Base-by-base conservation (phyloP, 2,888 invertebrate genomes). In the Acrocera orbiculus region DNA sequence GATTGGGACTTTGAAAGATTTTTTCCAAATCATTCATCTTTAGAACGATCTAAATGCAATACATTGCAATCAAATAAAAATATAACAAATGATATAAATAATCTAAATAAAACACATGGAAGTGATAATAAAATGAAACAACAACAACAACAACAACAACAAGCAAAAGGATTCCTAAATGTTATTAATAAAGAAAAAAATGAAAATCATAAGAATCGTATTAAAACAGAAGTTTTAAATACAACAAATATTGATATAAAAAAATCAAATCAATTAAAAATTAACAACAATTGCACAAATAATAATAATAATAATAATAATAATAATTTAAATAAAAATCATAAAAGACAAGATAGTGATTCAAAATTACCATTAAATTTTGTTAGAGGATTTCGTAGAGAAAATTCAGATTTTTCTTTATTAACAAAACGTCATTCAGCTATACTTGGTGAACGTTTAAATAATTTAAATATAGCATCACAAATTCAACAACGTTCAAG, bases 1-100 rank as follows among this genome's bases (percentile, higher is more conserved):
- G 83, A 85, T 52, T 85, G 83, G 85, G 79, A 85, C 63, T 77
- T 85, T 60, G 79, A 80, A 45, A 73, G 77, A 54, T 83, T 85
- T 66, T 83, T 85, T 61, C 79, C 76, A 10, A 35, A 56, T 54
- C 47, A 59, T 56, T 32, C 60, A 55, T 39, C 63, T 57, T 39
- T 50, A 44, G 42, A 58, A 56, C 34, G 48, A 24, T 56, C 40
- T 38, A 60, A 65, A 40, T 65, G 67, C 48, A 54, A 54, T 40
- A 56, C 58, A 8, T 40, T 58, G 6, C 58, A 56, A 39, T 52
- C 53, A 32, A 57, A 57, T 29, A 48, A 54, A 19, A 54, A 52
- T 36, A 42, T 56, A 42, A 37, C 42, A 29, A 45, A 43, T 35
- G 20, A 20, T 34, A 36, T 32, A 27, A 34, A 28, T 64, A 65